A percentile compares a stretch with the other conserved stretches of the same genome.
Conservation (phyloP, 2,113 vertebrate species). For the Laterallus jamaicensis region DNA sequence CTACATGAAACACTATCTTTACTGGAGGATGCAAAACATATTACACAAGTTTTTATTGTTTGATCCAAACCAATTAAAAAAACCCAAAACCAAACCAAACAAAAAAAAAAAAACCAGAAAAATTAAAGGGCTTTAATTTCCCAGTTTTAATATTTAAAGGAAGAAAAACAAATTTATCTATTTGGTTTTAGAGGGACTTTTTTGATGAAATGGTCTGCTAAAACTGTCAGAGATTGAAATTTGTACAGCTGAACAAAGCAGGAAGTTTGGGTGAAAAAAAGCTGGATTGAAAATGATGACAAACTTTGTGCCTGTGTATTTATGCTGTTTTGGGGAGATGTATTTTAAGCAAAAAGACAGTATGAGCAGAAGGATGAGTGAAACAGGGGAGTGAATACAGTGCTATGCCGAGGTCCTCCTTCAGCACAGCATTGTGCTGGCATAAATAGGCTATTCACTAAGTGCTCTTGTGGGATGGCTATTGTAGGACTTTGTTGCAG, state of each 20-base stretch:
- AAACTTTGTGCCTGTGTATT: not conserved
- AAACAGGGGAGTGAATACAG: not conserved
- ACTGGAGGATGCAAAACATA: not conserved
- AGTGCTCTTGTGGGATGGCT: not conserved
- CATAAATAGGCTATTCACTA: not conserved
- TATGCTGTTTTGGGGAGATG: not conserved
- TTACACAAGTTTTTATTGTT: not conserved
- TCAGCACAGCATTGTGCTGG: not conserved
- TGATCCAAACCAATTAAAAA: not conserved
- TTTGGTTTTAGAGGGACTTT: not conserved
- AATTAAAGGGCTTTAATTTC: not conserved
- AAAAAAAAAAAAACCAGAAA: not conserved
- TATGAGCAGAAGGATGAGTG: not conserved
- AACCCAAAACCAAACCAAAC: no score
- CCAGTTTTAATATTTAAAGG: not conserved
- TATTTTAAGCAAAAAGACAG: not conserved
- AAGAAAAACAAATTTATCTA: not conserved
- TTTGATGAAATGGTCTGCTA: not conserved
- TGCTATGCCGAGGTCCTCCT: not conserved
- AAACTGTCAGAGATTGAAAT: not conserved
- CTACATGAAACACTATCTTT: fast-evolving
- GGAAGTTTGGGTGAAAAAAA: not conserved
- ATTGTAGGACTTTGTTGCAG: not conserved
- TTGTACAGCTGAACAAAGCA: not conserved
- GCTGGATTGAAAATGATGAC: not conserved